Base-by-base conservation (phyloP, 2,797 vertebrate genomes). In the Enteromius treurensis region DNA sequence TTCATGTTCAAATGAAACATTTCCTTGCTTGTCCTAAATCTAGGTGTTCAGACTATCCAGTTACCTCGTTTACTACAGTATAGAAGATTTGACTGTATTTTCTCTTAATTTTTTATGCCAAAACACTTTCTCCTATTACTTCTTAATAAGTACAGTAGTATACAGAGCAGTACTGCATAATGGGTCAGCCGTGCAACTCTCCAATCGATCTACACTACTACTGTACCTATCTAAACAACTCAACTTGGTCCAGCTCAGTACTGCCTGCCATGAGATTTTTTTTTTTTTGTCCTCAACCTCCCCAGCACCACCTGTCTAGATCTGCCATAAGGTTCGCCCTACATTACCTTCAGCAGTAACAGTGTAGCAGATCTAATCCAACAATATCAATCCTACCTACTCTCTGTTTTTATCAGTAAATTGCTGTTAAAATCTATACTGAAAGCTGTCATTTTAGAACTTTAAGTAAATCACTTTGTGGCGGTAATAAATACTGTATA, bases 1-100 rank as follows among this genome's bases (percentile, higher is more conserved):
- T 84, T 85, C 87, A 86, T 67, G 77, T 53, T 51, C 62, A 67
- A 68, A 79, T 79, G 45, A 79, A 67, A 67, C 7, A 79, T 51
- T 67, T 67, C 45, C 45, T 37, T 32, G 77, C 60, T 49, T 67
- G 62, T 21, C 40, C 23, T 67, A 51, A 32, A 68, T 68, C 21
- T 40, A 37, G 73, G 15, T 75, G 47, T 58, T 21, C 55, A 8
- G 53, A 70, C 40, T 42, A 42, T 68, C 65, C 2, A 4, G 65
- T 68, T 58, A 23, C 3, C 51, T 23, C 9, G 7, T 21, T 58
- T 58, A 23, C n/a, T 23, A 58, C 2, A 58, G 55, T 23, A 26
- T 26, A 23, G n/a, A 23, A 58, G 32, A 40, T 40, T 11, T n/a
- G 5, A 34, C 19, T 1, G 9, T n/a, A 13, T n/a, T 40, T 19